Evolutionary conservation across 2,888 invertebrate species (phyloP), one percentile per base, ranked within the genome.

Genomic region (Macaria liturata): DNA sequence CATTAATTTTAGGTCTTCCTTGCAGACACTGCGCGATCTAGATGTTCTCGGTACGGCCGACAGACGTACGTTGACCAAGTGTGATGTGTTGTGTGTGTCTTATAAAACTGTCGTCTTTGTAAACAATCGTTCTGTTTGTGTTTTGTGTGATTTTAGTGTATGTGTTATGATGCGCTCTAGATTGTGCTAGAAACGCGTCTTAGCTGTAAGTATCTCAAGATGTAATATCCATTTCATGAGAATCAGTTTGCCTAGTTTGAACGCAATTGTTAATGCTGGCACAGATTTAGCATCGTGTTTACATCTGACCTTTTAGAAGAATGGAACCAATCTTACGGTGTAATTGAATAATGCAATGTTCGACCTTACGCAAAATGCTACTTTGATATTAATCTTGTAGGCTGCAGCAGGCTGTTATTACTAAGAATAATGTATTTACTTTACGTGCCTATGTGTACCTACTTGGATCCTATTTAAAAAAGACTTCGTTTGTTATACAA

Each of bases 1-100:
- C 42, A 72, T 74, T 75, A 69, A 71, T 76, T 76, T 78, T 76
- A 73, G 64, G 64, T 65, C 55, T 65, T 57, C 42, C 20, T 54
- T 60, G 51, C 50, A n/a, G 58, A 59, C 46, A 62, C 61, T 58
- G 54, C 53, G 57, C 51, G 9, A 45, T 45, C 45, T 59, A 52
- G 9, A 49, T 54, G 54, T 53, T 51, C 52, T 53, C 48, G 51
- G 54, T 61, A 53, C 50, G 50, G 49, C 61, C 53, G 57, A 52
- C 32, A 59, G 37, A 54, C 55, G 59, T 62, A n/a, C 43, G 58
- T 58, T 57, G 51, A 56, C 49, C 57, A 43, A 40, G 31, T 59
- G 47, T 57, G 51, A 46, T 44, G 53, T 63, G 48, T 57, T 46
- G 45, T 58, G 52, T 39, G 39, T 37, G 57, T 63, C 62, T 59